Evolutionary conservation across 2,888 invertebrate genomes (phyloP).

Genomic region (Aradus depressus): DNA sequence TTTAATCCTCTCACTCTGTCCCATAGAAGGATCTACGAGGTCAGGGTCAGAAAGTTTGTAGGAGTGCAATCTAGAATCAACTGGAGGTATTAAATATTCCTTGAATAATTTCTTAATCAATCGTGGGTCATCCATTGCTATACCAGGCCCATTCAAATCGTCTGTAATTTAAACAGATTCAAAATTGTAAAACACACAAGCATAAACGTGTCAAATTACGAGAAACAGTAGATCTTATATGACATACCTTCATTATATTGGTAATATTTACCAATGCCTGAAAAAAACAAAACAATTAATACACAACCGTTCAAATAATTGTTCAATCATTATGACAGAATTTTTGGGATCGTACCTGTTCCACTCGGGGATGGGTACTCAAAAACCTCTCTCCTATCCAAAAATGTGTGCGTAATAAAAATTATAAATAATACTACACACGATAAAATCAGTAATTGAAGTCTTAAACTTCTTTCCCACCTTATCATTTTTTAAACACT

Average conservation of each 20-base stretch:
- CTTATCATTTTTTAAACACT: conserved; percentile 11
- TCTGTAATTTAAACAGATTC: conserved; percentile 18
- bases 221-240: not conserved
- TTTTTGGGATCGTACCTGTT: not conserved
- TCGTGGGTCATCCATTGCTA: conserved; percentile 27
- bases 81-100: conserved; percentile 29
- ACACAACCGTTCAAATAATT: no score
- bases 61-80: conserved; percentile 11
- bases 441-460: conserved; percentile 4
- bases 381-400: conserved; percentile 6
- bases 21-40: conserved; percentile 33
- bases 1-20: conserved; percentile 35
- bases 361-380: conserved; percentile 3
- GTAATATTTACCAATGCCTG: conserved; percentile 26
- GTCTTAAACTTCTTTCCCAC: conserved; percentile 8
- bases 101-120: conserved; percentile 27
- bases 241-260: conserved; percentile 25
- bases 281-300: conserved; percentile 7
- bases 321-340: not conserved
- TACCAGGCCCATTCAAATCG: conserved; percentile 29
- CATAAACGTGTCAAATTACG: not conserved
- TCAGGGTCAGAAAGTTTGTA: conserved; percentile 31
- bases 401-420: conserved; percentile 1
- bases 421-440: conserved; percentile 4
- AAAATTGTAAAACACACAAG: not conserved